phyloP scores from a whole-genome alignment of 2,888 invertebrate species.

The Drosophila vallismaia region DNA sequence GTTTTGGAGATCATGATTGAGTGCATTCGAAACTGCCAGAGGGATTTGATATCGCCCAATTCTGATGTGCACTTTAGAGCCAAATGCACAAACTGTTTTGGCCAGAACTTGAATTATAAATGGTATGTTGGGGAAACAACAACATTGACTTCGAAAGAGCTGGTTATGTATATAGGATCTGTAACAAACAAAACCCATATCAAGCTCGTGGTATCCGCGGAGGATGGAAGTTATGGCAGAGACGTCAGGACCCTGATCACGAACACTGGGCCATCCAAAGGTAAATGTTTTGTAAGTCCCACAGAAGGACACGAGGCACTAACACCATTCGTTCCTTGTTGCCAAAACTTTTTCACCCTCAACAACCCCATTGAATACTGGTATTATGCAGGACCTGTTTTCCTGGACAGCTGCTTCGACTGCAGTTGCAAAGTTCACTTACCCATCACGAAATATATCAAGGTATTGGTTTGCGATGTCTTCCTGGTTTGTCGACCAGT shows the following conservation, averaged over 20 bases:
- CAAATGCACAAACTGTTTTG: constrained; percentile 41
- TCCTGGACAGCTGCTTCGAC: constrained; percentile 43
- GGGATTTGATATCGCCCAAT: constrained; percentile 13
- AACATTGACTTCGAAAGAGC: background rate
- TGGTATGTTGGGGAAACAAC: constrained; percentile 45
- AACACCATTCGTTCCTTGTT: constrained; percentile 48
- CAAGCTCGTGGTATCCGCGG: background rate
- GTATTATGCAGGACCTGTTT: constrained; percentile 42
- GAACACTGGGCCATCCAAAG: constrained; percentile 14
- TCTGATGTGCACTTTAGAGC: constrained; percentile 30
- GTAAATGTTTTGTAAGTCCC: constrained; percentile 41
- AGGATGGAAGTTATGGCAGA: constrained; percentile 21
- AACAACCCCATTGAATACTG: constrained; percentile 30
- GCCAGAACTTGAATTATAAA: background rate
- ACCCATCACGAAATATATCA: constrained; percentile 19
- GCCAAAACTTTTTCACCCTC: background rate
- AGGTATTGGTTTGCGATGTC: constrained; percentile 44
- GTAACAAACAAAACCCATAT: background rate
- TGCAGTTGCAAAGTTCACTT: constrained; percentile 42
- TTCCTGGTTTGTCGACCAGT: constrained; percentile 4
- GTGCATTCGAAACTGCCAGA: constrained; percentile 40
- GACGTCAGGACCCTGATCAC: background rate
- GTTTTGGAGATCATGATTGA: constrained; percentile 37
- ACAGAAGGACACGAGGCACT: constrained; percentile 36
- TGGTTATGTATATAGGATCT: constrained; percentile 14